Evolutionary conservation across 2,888 invertebrate genomes (phyloP), one percentile per base, ranked within the genome.

Genomic region (Xestia rhomboidea): DNA sequence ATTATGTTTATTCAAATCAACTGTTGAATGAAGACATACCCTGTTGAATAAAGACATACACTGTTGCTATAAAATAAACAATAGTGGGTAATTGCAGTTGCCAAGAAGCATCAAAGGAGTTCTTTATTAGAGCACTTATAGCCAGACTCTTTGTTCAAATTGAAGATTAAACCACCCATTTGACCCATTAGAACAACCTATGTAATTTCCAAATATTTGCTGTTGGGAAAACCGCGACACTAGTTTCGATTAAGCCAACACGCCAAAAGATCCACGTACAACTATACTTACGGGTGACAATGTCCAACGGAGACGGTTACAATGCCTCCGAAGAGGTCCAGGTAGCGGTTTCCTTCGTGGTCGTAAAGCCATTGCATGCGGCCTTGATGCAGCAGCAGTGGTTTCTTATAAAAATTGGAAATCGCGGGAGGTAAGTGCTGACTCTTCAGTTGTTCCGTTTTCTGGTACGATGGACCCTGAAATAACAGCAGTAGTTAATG

Each of bases 281-380:
- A 41, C 8, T 62, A 63, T 54, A 97, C 98, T 98, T 97, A 99
- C 99, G 99, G 99, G 96, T 99, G 99, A 92, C 99, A 99, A 94
- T 99, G 99, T 38, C 99, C 99, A 4, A 99, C 99, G 73, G 99
- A 99, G 60, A 99, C 99, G 0, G 99, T 99, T 27, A 99, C 99
- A 88, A 99, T 99, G 13, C 99, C 99, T 10, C 98, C 99, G 92
- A 99, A 99, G 97, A 99, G 97, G 94, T 99, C 99, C 85, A 99
- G 97, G 94, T 99, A 99, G 89, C 99, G 97, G 84, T 97, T 97
- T 7, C 99, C 99, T 73, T 97, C 97, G 84, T 98, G 97, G 94
- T 99, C 99, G 94, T 97, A 99, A 10, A 99, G 94, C 98, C 98
- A 99, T 94, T 99, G 99, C 98, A 98, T 99, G 91, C 98, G 97